Percentiles rank a stretch among this genome's conserved stretches.
Evolutionary conservation across 2,888 invertebrate species (phyloP).

Genomic region (Drosophila limbata): DNA sequence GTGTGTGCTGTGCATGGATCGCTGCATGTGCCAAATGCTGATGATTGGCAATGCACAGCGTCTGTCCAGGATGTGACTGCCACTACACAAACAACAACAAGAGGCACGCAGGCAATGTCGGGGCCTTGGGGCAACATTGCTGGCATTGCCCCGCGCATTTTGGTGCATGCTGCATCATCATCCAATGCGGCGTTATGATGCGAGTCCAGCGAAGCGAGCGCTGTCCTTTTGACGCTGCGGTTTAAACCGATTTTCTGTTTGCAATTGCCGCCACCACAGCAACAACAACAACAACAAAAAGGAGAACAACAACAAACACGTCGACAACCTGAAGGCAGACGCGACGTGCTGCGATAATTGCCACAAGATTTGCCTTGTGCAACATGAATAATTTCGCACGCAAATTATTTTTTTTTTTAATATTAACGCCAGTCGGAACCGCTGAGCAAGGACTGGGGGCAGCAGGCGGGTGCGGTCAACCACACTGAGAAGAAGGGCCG

Average conservation of each 20-base stretch:
- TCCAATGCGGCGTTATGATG: conserved; percentile 41
- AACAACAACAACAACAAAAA: conserved; percentile 17
- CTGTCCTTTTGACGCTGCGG: conserved; percentile 78
- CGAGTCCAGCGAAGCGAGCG: conserved; percentile 52
- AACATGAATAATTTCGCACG: conserved; percentile 77
- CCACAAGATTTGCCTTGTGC: conserved; percentile 76
- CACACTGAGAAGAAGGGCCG: conserved; percentile 4
- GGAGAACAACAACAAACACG: conserved; percentile 14
- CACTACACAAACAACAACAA: conserved; percentile 29
- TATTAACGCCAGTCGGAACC: conserved; percentile 64
- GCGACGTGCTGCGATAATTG: conserved; percentile 71
- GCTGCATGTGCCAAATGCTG: conserved; percentile 49
- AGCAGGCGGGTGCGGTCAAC: conserved; percentile 47
- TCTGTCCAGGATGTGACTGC: conserved; percentile 52
- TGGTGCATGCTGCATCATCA: conserved; percentile 12
- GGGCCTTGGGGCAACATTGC: conserved; percentile 25
- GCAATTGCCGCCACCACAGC: conserved; percentile 59
- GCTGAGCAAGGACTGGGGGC: conserved; percentile 22
- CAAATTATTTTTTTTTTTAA: conserved; percentile 70
- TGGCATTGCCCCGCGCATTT: conserved; percentile 15
- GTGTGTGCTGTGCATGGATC: conserved; percentile 14
- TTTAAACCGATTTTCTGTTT: conserved; percentile 76
- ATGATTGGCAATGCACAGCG: conserved; percentile 55
- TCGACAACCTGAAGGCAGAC: conserved; percentile 52
- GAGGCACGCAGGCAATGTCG: conserved; percentile 25